Evolutionary conservation across 2,797 vertebrate species (phyloP).

Genomic region (Pterois miles): DNA sequence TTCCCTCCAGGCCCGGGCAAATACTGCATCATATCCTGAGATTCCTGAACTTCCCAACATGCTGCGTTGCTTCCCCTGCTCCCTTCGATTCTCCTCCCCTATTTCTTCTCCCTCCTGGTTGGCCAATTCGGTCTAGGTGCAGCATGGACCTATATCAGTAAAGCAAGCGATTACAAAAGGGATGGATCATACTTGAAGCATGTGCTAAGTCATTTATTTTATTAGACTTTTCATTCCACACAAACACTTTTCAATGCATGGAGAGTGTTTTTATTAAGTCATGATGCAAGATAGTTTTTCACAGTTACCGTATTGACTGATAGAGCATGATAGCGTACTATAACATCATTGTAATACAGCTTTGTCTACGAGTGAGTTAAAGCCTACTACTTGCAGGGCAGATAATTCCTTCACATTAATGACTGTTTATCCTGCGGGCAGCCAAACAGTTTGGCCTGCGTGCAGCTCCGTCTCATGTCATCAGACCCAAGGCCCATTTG

Average conservation of each 20-base stretch:
- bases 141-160: not conserved
- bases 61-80: constrained; percentile 30
- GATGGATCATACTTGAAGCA: not conserved
- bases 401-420: constrained; percentile 12
- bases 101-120: constrained; percentile 6
- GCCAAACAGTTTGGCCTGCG: constrained; percentile 28
- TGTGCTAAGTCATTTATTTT: not conserved
- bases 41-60: constrained; percentile 66
- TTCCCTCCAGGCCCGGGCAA: constrained; percentile 36
- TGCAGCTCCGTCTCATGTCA: constrained; percentile 50
- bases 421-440: constrained; percentile 12
- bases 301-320: not conserved
- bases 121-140: constrained; percentile 2
- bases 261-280: not conserved
- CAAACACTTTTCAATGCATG: not conserved
- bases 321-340: not conserved
- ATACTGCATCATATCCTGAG: constrained; percentile 65
- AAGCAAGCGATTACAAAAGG: constrained; percentile 22
- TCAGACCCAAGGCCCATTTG: constrained; percentile 60
- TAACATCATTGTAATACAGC: not conserved
- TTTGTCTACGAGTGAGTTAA: not conserved
- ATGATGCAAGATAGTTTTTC: not conserved
- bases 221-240: not conserved
- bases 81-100: not conserved
- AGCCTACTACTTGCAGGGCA: not conserved